Base-by-base conservation (phyloP, 2,888 invertebrate species). In the Agrotis ipsilon region DNA sequence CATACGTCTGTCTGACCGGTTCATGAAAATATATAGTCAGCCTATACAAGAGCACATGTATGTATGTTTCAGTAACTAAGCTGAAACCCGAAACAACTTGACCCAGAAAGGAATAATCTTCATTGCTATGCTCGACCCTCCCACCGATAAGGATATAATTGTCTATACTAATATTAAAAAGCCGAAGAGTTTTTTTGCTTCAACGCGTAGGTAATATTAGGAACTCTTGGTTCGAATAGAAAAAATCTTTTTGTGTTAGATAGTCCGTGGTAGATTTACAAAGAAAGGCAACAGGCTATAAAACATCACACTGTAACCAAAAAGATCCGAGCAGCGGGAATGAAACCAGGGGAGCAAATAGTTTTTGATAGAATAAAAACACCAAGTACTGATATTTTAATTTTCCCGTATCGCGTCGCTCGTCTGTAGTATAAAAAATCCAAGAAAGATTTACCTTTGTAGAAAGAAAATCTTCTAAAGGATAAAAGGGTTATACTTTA, bases 31-130 rank as follows among this genome's bases (percentile, higher is more conserved):
- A 62, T 59, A 62, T 57, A 32, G 70, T 54, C 39, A n/a, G 51
- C 55, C 24, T 70, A 60, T 70, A 65, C 68, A 59, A 80, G 54
- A 66, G 64, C 59, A 72, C 72, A 80, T 76, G 18, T 59, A 59
- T 65, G 19, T 48, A 66, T 21, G 58, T 64, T 67, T 32, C n/a
- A 32, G 27, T 45, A 57, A 4, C 39, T 4, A 39, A 39, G 39
- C 39, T 39, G 39, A 39, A 66, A 19, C 54, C 58, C 5, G 24
- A 32, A n/a, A 52, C 51, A 49, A 64, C 24, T 70, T 74, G 48
- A 48, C 48, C 51, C 55, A 63, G 51, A 63, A 63, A 27, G n/a
- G 52, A 64, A 55, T 19, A 49, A n/a, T 54, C 16, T 21, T n/a
- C 13, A 43, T 16, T 51, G 24, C n/a, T 24, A 27, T 32, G 18